Evolutionary conservation across 2,888 invertebrate genomes (phyloP).

Genomic region (Cephus spinipes): DNA sequence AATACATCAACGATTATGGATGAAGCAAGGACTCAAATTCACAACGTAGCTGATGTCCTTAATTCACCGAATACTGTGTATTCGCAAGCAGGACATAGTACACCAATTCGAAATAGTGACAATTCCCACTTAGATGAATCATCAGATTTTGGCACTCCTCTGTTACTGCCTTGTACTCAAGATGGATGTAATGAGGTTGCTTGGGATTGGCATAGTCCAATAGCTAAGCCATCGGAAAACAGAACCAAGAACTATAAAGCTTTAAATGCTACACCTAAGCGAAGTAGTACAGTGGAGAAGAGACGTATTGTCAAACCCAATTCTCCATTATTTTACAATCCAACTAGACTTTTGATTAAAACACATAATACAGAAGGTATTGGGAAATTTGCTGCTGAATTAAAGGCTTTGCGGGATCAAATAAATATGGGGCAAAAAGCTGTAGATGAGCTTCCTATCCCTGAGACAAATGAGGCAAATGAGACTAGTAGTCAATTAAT

Average conservation of each 20-base stretch:
- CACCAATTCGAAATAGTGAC: constrained; percentile 35
- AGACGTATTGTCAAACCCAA: constrained; percentile 43
- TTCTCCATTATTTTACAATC: constrained; percentile 50
- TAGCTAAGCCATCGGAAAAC: constrained; percentile 25
- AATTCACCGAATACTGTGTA: neutral
- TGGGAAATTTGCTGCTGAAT: constrained; percentile 44
- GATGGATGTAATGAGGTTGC: constrained; percentile 65
- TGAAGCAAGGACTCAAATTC: neutral
- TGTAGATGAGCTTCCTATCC: neutral
- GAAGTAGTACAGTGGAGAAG: constrained; percentile 39
- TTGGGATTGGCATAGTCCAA: constrained; percentile 69
- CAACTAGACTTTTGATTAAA: constrained; percentile 45
- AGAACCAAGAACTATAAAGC: constrained; percentile 11
- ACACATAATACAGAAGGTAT: constrained; percentile 44
- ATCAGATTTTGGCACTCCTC: constrained; percentile 48
- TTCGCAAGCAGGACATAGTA: constrained; percentile 30
- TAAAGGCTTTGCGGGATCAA: constrained; percentile 45
- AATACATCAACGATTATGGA: neutral
- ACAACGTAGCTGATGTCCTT: neutral
- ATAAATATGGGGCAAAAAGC: constrained; percentile 33
- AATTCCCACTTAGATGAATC: constrained; percentile 18
- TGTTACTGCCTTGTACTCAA: constrained; percentile 61
- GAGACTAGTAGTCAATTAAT: constrained; percentile 1
- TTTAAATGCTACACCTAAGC: constrained; percentile 41
- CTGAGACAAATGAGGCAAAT: neutral